Evolutionary conservation across 2,888 invertebrate genomes (phyloP).

Genomic region (Cataglyphis altisquamis): DNA sequence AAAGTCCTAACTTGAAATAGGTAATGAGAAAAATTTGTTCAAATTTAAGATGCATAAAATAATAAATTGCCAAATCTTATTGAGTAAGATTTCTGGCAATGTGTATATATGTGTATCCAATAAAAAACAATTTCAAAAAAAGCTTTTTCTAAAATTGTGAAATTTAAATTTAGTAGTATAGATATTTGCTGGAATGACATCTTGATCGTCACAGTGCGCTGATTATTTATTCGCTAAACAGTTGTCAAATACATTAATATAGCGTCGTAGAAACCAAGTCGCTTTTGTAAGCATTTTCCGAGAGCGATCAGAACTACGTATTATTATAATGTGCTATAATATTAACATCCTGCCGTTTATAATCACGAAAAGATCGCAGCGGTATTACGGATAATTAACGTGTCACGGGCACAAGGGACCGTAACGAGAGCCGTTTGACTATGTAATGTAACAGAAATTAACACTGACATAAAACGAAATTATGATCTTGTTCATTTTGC

Average conservation of each 20-base stretch:
- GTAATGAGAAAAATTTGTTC: not conserved
- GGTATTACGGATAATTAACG: constrained; percentile 57
- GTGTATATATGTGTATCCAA: not conserved
- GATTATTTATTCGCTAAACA: constrained; percentile 20
- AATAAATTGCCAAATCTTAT: not conserved
- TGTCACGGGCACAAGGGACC: constrained; percentile 52
- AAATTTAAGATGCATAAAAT: not conserved
- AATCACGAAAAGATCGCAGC: constrained; percentile 22
- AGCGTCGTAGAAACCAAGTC: constrained; percentile 19
- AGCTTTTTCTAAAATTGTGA: not conserved
- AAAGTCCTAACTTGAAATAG: constrained; percentile 1
- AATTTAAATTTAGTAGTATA: not conserved
- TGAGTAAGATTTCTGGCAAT: not conserved
- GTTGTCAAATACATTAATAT: constrained; percentile 20
- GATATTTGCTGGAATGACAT: not conserved
- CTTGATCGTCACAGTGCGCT: not conserved
- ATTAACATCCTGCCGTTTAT: constrained; percentile 45
- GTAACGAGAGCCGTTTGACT: constrained; percentile 52
- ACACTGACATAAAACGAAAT: constrained; percentile 48
- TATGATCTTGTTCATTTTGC: constrained; percentile 40
- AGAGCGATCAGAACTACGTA: not conserved
- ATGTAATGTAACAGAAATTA: constrained; percentile 21
- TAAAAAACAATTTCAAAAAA: not conserved
- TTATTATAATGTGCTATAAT: constrained; percentile 51
- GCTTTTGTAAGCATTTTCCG: constrained; percentile 38